A percentile compares a stretch with the other conserved stretches of the same genome.
Evolutionary conservation across 1,140 invertebrate species (phyloP).

Genomic region (Carcinoscorpius rotundicauda): DNA sequence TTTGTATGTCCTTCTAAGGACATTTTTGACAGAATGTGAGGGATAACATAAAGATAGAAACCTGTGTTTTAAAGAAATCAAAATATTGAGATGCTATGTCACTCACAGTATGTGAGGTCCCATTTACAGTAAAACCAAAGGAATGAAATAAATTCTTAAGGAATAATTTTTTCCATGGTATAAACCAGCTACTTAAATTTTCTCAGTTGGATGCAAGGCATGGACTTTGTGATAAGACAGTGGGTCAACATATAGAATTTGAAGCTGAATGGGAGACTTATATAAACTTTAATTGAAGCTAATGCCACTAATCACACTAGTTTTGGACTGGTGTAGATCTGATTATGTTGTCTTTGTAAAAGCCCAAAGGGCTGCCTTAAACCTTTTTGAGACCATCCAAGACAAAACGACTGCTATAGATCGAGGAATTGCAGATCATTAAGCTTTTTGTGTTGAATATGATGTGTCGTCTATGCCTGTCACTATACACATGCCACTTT

Average conservation of each 20-base stretch:
- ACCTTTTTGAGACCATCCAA: slow-evolving; percentile 14
- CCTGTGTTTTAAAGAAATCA: too few species aligned
- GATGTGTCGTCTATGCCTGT: slow-evolving; percentile 74
- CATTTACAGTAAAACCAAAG: slow-evolving; percentile 66
- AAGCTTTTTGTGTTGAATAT: slow-evolving; percentile 53
- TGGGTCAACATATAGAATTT: slow-evolving; percentile 93
- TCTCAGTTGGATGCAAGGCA: slow-evolving; percentile 77
- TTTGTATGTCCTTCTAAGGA: slow-evolving; percentile 68
- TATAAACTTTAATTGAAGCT: slow-evolving; percentile 89
- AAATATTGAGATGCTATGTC: too few species aligned
- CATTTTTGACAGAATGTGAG: too few species aligned
- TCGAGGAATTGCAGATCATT: slow-evolving; percentile 12
- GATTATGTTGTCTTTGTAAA: slow-evolving; percentile 66
- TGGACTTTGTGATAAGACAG: slow-evolving; percentile 77
- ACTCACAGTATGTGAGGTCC: slow-evolving; percentile 74
- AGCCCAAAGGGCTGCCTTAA: slow-evolving; percentile 46
- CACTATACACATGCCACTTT: slow-evolving; percentile 83
- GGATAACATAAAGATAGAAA: too few species aligned
- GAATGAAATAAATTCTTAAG: slow-evolving; percentile 36
- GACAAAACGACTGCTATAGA: slow-evolving; percentile 10
- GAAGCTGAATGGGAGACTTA: slow-evolving; percentile 98
- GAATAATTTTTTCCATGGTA: slow-evolving; percentile 73
- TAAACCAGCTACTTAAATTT: slow-evolving; percentile 63
- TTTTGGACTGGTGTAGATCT: slow-evolving; percentile 79
- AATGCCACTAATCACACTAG: slow-evolving; percentile 68